These are phyloP conservation scores for Mustela erminea DNA, from an alignment of 2,797 vertebrate genomes.

Conservation along the genomic window DNA sequence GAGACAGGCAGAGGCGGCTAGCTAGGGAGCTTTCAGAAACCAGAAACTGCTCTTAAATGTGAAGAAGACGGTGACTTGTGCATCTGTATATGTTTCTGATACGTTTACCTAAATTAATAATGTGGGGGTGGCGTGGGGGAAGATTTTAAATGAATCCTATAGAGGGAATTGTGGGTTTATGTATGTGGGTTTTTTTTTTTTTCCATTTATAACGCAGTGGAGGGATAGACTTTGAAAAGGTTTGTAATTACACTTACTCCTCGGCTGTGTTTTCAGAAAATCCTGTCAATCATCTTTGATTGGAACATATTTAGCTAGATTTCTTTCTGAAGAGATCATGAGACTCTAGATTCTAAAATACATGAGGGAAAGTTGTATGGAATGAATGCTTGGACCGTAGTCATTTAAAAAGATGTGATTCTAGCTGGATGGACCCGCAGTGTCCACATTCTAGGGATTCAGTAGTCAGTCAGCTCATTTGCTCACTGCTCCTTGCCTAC, in stretches of 20 bases:
- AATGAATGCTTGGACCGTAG: constrained; percentile 42
- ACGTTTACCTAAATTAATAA: constrained; percentile 47
- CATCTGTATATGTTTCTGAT: background rate
- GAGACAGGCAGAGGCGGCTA: background rate
- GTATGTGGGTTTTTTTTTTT: background rate
- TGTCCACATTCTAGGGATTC: constrained; percentile 84
- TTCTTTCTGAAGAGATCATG: constrained; percentile 47
- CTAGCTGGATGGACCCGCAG: background rate
- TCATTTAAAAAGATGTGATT: constrained; percentile 52
- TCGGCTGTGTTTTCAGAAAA: constrained; percentile 48
- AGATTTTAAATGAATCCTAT: constrained; percentile 51
- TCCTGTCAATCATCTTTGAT: constrained; percentile 58
- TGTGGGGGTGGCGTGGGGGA: background rate
- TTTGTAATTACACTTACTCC: constrained; percentile 39
- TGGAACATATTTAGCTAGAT: background rate
- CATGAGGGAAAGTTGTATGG: background rate
- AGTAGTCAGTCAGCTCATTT: constrained; percentile 74
- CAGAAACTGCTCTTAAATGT: background rate
- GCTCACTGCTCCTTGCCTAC: constrained; percentile 71
- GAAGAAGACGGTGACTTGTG: background rate
- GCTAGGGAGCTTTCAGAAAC: background rate
- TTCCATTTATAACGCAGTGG: constrained; percentile 28
- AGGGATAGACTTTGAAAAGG: constrained; percentile 45
- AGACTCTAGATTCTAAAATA: background rate
- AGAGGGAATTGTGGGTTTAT: background rate